Evolutionary conservation across 2,888 invertebrate species (phyloP).

Genomic region (Hofmannophila pseudospretella): DNA sequence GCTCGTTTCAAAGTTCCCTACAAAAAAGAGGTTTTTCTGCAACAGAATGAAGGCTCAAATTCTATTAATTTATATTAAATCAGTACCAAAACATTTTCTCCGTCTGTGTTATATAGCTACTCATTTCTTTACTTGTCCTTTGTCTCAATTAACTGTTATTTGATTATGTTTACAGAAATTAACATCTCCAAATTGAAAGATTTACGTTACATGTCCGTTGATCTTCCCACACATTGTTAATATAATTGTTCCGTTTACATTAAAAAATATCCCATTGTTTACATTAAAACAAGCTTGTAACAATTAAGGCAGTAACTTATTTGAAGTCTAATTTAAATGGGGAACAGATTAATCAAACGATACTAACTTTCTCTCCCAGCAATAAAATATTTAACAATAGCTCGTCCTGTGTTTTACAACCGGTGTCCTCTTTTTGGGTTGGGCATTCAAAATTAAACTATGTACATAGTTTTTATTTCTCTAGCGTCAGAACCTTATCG

Average conservation of each 20-base stretch:
- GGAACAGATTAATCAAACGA: conserved; percentile 69
- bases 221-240: conserved; percentile 6
- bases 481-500: conserved; percentile 59
- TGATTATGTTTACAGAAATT: background rate
- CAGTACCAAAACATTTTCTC: too few relatives aligned
- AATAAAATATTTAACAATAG: conserved; percentile 68
- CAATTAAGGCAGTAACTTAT: conserved; percentile 55
- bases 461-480: conserved; percentile 67
- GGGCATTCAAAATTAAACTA: conserved; percentile 56
- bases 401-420: conserved; percentile 62
- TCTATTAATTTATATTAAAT: too few relatives aligned
- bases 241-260: conserved; percentile 7
- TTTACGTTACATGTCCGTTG: background rate
- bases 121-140: too few relatives aligned
- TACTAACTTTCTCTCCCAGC: conserved; percentile 57
- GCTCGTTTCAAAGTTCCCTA: conserved; percentile 18
- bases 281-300: conserved; percentile 51
- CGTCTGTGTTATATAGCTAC: too few relatives aligned
- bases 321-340: conserved; percentile 65
- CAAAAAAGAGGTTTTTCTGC: conserved; percentile 1
- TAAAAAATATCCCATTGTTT: conserved; percentile 40
- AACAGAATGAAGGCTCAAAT: too few relatives aligned
- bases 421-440: conserved; percentile 53
- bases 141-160: too few relatives aligned
- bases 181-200: background rate